Evolutionary conservation across 2,113 vertebrate genomes (phyloP).

Genomic region (Sebastes schlegelii): DNA sequence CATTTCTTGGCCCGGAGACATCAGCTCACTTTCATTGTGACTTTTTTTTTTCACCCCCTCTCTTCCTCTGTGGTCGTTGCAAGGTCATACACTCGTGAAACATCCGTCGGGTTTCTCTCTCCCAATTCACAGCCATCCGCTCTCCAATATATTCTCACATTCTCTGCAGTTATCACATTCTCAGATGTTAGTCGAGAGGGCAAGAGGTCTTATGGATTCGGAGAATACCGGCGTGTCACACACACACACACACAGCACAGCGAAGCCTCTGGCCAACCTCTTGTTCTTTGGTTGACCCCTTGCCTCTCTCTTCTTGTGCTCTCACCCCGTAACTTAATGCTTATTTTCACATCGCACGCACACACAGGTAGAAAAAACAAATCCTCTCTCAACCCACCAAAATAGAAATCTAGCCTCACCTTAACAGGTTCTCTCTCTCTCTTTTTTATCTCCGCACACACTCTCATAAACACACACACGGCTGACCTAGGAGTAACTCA

Average conservation of each 20-base stretch:
- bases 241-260: slow-evolving; percentile 21
- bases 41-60: not conserved
- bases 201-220: slow-evolving; percentile 64
- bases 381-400: slow-evolving; percentile 22
- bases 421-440: slow-evolving; percentile 21
- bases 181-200: slow-evolving; percentile 68
- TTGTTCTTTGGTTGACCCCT: slow-evolving; percentile 67
- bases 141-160: slow-evolving; percentile 74
- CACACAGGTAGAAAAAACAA: slow-evolving; percentile 56
- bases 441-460: slow-evolving; percentile 1
- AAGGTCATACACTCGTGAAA: slow-evolving; percentile 48
- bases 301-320: slow-evolving; percentile 30
- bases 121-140: slow-evolving; percentile 49
- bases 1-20: slow-evolving; percentile 8
- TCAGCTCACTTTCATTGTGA: slow-evolving; percentile 31
- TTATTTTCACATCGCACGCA: slow-evolving; percentile 67
- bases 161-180: slow-evolving; percentile 75
- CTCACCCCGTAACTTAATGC: slow-evolving; percentile 77
- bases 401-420: slow-evolving; percentile 38
- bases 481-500: slow-evolving; percentile 83
- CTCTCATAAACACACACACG: slow-evolving; percentile 30
- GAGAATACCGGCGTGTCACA: slow-evolving; percentile 44
- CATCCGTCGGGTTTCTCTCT: slow-evolving; percentile 64
- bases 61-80: slow-evolving; percentile 38
- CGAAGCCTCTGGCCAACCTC: slow-evolving; percentile 48